Conservation (phyloP, 2,888 invertebrate genomes). For the Lamellibrachia satsuma region DNA sequence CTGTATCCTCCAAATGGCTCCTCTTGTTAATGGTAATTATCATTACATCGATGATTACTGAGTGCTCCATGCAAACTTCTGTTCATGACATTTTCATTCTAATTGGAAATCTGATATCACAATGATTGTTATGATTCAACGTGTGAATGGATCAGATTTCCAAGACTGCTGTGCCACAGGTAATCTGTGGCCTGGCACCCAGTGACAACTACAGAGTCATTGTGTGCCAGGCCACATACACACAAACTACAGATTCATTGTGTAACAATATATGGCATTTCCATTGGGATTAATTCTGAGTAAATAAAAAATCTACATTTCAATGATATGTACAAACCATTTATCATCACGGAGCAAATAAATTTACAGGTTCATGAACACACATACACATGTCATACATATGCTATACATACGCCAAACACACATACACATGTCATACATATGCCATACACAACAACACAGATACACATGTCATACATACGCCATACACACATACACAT, state of each 20-base stretch:
- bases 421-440: too few relatives aligned
- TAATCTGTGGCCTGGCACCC: not conserved
- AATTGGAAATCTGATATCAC: not conserved
- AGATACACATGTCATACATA: too few relatives aligned
- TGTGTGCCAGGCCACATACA: too few relatives aligned
- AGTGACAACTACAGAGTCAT: not conserved
- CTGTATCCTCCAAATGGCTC: not conserved
- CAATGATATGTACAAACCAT: not conserved
- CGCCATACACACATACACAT: too few relatives aligned
- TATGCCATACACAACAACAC: too few relatives aligned
- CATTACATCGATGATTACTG: not conserved
- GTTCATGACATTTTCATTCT: not conserved
- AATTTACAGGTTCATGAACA: not conserved
- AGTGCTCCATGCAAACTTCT: too few relatives aligned
- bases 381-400: not conserved
- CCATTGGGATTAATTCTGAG: not conserved
- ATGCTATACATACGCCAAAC: not conserved
- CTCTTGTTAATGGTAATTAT: not conserved
- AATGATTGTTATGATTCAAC: not conserved
- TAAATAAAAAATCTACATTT: not conserved
- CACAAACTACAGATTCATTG: not conserved
- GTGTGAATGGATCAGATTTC: not conserved
- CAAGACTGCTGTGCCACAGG: not conserved
- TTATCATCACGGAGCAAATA: not conserved
- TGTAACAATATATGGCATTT: not conserved